Base-by-base conservation (phyloP, 1,140 invertebrate species). In the Drosophila murphyi region DNA sequence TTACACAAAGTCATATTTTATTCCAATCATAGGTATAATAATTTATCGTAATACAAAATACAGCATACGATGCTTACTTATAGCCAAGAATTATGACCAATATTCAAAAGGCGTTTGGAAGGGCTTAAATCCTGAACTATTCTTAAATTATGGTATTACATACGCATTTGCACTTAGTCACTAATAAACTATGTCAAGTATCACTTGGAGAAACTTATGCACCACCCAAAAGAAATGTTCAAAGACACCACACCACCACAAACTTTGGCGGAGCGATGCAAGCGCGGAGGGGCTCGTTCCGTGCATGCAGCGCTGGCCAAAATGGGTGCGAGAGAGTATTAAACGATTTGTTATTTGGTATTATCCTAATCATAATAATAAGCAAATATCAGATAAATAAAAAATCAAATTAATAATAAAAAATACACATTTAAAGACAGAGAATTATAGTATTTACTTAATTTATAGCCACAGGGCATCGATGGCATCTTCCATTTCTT, bases 381-480 rank as follows among this genome's bases (percentile, higher is more conserved):
- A 20, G 20, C 20, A 20, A 20, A 20, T 20, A 20, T 20, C 20
- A 20, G 1, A 20, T 20, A 20, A 20, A 20, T 20, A 2, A 20
- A 20, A 1, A 20, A 20, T 20, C 20, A 20, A 20, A 20, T 20
- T 20, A 20, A 20, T 20, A 20, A 20, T 20, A 0, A 0, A 20
- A 20, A 20, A 20, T 20, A 20, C 20, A 20, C 1, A 20, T 43
- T 12, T 34, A 5, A 34, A 43, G 39, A 43, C 4, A 43, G 39
- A 43, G 39, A n/a, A n/a, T 43, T 43, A n/a, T 43, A 43, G 10
- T 43, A 43, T 43, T 37, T 50, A 39, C 28, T 7, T 52, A 8
- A 56, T 37, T 80, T 72, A 88, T 61, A 88, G 78, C 85, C 85
- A 88, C 34, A 88, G 62, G 43, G 85, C 85, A 64, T 88, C 85